Evolutionary conservation across 2,888 invertebrate genomes (phyloP).

Genomic region (Germaria angustata): DNA sequence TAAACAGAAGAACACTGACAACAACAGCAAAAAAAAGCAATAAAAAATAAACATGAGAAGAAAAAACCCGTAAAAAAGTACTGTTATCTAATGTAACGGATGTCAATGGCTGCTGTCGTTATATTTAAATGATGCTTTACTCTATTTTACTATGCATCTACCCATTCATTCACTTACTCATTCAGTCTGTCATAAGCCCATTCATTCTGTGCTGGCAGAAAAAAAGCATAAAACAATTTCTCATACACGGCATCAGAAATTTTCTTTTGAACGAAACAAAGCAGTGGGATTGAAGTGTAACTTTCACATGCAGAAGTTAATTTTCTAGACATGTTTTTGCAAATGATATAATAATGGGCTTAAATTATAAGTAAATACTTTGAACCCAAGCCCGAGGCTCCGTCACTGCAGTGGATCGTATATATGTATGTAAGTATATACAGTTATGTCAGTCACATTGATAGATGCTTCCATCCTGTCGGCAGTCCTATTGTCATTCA

Average conservation of each 20-base stretch:
- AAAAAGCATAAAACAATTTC: conserved; percentile 21
- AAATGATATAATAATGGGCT: neutral
- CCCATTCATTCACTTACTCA: conserved; percentile 17
- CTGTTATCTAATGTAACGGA: conserved; percentile 60
- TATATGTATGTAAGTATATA: too few species aligned
- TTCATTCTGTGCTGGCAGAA: conserved; percentile 21
- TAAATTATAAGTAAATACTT: conserved; percentile 29
- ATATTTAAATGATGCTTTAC: conserved; percentile 58
- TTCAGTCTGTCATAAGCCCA: conserved; percentile 16
- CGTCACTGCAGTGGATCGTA: too few species aligned
- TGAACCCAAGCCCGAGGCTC: conserved; percentile 23
- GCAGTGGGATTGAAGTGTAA: neutral
- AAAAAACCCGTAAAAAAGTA: conserved; percentile 15
- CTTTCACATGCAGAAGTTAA: neutral
- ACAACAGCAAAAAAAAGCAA: conserved; percentile 31
- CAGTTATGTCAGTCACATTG: too few species aligned
- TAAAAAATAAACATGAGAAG: conserved; percentile 29
- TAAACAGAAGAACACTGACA: conserved; percentile 35
- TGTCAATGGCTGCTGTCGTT: conserved; percentile 66
- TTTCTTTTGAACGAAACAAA: conserved; percentile 9
- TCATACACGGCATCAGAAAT: neutral
- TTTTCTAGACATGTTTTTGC: neutral
- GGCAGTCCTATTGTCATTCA: too few species aligned
- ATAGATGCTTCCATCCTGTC: too few species aligned
- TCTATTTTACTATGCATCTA: conserved; percentile 30